Base-by-base conservation (phyloP, 2,113 vertebrate species). In the Zosterops japonicus region DNA sequence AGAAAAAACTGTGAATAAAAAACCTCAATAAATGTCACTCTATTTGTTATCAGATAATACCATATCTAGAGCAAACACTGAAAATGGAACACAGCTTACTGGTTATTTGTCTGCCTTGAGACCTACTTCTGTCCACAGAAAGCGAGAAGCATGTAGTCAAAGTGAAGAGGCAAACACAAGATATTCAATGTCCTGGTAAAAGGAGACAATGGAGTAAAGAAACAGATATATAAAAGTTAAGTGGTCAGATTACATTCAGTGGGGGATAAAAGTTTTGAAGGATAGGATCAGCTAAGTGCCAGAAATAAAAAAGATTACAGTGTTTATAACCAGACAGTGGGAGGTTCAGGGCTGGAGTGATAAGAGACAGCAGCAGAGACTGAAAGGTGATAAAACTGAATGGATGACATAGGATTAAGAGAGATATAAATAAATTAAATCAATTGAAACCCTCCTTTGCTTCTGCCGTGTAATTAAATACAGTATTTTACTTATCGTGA, bases 401-500 rank as follows among this genome's bases (percentile, higher is more conserved):
- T 72, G 67, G 60, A 70, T 82, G 31, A 81, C 93, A 86, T 76
- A 83, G 18, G 72, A 84, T 89, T 93, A 77, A 87, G 75, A 82
- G 74, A 80, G 39, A 76, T 5, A 68, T 67, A 90, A 95, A 83
- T 60, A 90, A 76, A 86, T 90, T 59, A 85, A 92, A 93, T 82
- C 35, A 83, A 50, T 28, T 33, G 23, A 87, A 95, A 65, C 12
- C 8, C n/a, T 81, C n/a, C 11, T 72, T 77, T 83, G 9, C 7
- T 86, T 70, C 85, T 88, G 10, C 22, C 8, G 12, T 82, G 41
- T 78, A 94, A 92, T 67, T 78, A 75, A 29, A 81, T 47, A 24
- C 39, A 64, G 20, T 87, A 61, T 78, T 83, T 77, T 83, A 71
- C 10, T n/a, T 76, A 78, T 71, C 27, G 75, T 5, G 9, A 75